Evolutionary conservation across 2,113 vertebrate genomes (phyloP).

Genomic region (Centropus bengalensis): DNA sequence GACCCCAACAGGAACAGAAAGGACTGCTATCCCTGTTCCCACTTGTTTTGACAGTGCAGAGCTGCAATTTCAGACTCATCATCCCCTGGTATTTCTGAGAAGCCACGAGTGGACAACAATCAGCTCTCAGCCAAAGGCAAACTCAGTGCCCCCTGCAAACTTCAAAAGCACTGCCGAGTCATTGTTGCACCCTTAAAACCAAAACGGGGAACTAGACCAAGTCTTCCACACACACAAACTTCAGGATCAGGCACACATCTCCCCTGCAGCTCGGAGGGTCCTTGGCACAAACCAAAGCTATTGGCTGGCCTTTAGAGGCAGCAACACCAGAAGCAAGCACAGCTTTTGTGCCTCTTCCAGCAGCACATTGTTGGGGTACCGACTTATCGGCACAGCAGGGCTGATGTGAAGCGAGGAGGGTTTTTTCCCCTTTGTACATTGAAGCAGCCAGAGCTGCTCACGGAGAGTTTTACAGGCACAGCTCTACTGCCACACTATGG

Average conservation of each 20-base stretch:
- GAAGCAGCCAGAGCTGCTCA: background rate
- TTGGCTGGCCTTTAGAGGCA: fast-evolving
- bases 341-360: fast-evolving
- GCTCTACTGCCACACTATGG: slow-evolving; percentile 81
- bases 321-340: background rate
- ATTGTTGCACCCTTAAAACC: background rate
- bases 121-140: fast-evolving
- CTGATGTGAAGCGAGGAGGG: fast-evolving
- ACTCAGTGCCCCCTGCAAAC: background rate
- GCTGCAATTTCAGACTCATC: background rate
- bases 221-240: background rate
- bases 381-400: background rate
- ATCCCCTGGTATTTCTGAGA: too few species aligned
- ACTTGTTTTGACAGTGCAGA: background rate
- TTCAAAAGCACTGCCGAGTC: fast-evolving
- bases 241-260: background rate
- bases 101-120: fast-evolving
- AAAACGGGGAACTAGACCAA: fast-evolving
- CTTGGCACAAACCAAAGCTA: fast-evolving
- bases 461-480: background rate
- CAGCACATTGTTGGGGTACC: background rate
- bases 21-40: background rate
- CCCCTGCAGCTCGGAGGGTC: background rate
- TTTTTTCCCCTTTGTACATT: background rate
- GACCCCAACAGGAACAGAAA: background rate